Percentiles rank a stretch among this genome's conserved stretches.
phyloP scores from a whole-genome alignment of 2,888 invertebrate species.

The Eurytoma californica region DNA sequence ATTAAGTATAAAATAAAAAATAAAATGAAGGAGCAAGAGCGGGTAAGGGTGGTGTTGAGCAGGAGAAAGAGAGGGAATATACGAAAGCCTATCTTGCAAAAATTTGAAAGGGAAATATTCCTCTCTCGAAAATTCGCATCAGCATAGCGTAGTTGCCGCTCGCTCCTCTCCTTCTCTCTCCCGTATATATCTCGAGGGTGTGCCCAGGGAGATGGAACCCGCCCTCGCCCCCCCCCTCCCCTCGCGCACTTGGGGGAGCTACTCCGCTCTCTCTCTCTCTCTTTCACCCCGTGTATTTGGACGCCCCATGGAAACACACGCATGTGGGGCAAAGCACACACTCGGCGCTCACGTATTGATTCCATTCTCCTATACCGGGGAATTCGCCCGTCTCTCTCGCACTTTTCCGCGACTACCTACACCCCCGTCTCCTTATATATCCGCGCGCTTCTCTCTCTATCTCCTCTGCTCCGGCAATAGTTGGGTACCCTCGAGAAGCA shows the following conservation, averaged over 20 bases:
- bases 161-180: slow-evolving; percentile 48
- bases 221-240: slow-evolving; percentile 58
- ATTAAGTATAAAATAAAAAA: slow-evolving; percentile 54
- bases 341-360: slow-evolving; percentile 56
- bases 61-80: slow-evolving; percentile 49
- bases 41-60: slow-evolving; percentile 9
- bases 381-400: slow-evolving; percentile 31
- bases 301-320: slow-evolving; percentile 54
- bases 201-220: slow-evolving; percentile 62
- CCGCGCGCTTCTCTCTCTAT: slow-evolving; percentile 49
- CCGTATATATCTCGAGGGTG: slow-evolving; percentile 62
- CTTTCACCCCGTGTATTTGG: slow-evolving; percentile 47
- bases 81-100: slow-evolving; percentile 57
- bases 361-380: slow-evolving; percentile 49
- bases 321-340: slow-evolving; percentile 54
- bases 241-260: slow-evolving; percentile 26
- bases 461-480: slow-evolving; percentile 38
- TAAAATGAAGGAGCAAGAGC: slow-evolving; percentile 39
- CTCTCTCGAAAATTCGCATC: slow-evolving; percentile 71
- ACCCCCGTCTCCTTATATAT: slow-evolving; percentile 11
- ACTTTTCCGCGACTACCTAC: slow-evolving; percentile 49
- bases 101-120: slow-evolving; percentile 62
- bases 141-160: slow-evolving; percentile 65
- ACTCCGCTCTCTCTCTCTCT: slow-evolving; percentile 21
- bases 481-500: slow-evolving; percentile 38